Evolutionary conservation across 2,797 vertebrate species (phyloP), one percentile per base, ranked within the genome.

Genomic region (Pelochelys cantorii): DNA sequence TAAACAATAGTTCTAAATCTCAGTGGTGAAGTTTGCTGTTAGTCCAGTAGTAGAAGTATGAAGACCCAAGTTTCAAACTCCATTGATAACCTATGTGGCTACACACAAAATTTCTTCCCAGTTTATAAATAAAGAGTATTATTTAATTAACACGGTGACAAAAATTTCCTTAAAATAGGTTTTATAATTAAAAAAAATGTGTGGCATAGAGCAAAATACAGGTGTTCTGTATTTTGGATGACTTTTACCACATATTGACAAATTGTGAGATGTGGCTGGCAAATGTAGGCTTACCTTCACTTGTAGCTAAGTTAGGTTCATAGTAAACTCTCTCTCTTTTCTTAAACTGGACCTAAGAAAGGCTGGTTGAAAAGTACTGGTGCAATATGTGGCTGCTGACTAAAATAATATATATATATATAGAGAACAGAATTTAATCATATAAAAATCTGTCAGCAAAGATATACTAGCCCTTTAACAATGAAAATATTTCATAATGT

Each of bases 371-470:
- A 90, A 85, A 79, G 82, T 79, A 80, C 23, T 10, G 68, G 65
- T 91, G 11, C 78, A 20, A 52, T 80, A 48, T 90, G 48, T 91
- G 88, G 77, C 79, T 94, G 75, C 79, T 96, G 95, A 88, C 55
- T 89, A 85, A 94, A 94, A 94, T 82, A 89, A 95, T 93, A 78
- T 55, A 90, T 13, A 90, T 94, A 29, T 81, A 75, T 82, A 81
- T 84, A 92, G 92, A 86, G 31, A 94, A 88, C 84, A 90, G 83
- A 79, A 91, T 90, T 92, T 94, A 93, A 94, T 90, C 34, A 62
- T 29, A 90, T 84, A 79, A 80, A 82, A 86, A 53, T 94, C 89
- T 93, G 84, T 90, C 75, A 57, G 52, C 94, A 75, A 90, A 88
- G 84, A 82, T 88, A 65, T 54, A 87, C 42, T 75, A 29, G 57